phyloP scores from a whole-genome alignment of 2,797 vertebrate species.

The Percopsis omiscomaycus region DNA sequence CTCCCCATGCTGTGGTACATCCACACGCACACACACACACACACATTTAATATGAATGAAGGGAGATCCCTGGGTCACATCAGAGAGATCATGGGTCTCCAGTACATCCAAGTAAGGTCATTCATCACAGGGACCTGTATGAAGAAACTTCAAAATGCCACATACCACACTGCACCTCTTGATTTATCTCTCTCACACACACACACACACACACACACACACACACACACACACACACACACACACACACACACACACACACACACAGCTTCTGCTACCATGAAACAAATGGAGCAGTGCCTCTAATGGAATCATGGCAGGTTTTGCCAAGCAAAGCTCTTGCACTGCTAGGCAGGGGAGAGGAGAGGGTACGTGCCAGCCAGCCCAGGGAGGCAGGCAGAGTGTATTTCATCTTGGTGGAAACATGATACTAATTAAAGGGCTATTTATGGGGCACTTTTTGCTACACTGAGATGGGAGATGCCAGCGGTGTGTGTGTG shows the following conservation, averaged over 20 bases:
- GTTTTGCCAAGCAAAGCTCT: slow-evolving; percentile 47
- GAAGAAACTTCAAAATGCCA: slow-evolving; percentile 48
- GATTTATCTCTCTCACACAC: slow-evolving; percentile 14
- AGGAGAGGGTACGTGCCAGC: slow-evolving; percentile 29
- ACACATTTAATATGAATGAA: slow-evolving; percentile 9
- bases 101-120: slow-evolving; percentile 37
- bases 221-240: slow-evolving; percentile 19
- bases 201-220: slow-evolving; percentile 22
- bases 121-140: slow-evolving; percentile 51
- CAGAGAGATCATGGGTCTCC: neutral
- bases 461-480: slow-evolving; percentile 28
- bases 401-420: slow-evolving; percentile 36
- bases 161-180: slow-evolving; percentile 25
- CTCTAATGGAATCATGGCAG: slow-evolving; percentile 49
- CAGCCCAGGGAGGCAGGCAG: slow-evolving; percentile 21
- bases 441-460: slow-evolving; percentile 34
- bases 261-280: slow-evolving; percentile 24
- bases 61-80: slow-evolving; percentile 28
- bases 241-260: slow-evolving; percentile 3
- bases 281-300: slow-evolving; percentile 48
- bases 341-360: slow-evolving; percentile 18
- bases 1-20: neutral
- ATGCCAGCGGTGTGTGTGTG: slow-evolving; percentile 14
- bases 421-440: slow-evolving; percentile 52
- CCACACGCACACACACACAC: slow-evolving; percentile 11